Percentiles rank a stretch among this genome's conserved stretches.
Evolutionary conservation across 2,797 vertebrate genomes (phyloP).

Genomic region (Clarias pachynema): DNA sequence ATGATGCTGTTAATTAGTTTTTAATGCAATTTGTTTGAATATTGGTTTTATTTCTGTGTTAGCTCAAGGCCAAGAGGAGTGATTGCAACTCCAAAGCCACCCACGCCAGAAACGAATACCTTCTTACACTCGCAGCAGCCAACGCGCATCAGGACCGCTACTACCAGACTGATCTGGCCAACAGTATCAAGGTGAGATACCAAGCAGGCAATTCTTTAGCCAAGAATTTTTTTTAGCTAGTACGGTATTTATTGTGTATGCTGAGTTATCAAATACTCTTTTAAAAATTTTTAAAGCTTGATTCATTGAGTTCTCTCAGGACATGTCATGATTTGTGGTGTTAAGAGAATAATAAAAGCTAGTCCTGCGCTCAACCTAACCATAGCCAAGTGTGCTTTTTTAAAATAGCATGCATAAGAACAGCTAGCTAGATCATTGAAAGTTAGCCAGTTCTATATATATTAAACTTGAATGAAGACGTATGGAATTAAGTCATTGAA

Average conservation of each 20-base stretch:
- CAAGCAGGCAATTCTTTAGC: neutral
- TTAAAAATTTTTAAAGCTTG: neutral
- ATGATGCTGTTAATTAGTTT: neutral
- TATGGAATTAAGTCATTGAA: neutral
- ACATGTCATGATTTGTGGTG: neutral
- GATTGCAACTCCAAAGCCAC: slow-evolving; percentile 97
- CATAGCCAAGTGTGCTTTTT: neutral
- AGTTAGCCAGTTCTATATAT: neutral
- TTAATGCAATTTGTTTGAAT: neutral
- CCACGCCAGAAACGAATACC: slow-evolving; percentile 96
- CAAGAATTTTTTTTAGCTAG: neutral
- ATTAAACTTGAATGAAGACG: neutral
- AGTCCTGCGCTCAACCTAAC: neutral
- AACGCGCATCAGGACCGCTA: slow-evolving; percentile 97
- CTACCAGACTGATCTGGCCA: slow-evolving; percentile 92
- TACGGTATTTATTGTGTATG: no score
- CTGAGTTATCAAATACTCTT: neutral
- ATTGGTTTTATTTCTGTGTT: slow-evolving; percentile 23
- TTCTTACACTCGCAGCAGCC: slow-evolving; percentile 93
- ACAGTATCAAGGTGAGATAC: slow-evolving; percentile 89
- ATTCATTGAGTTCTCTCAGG: neutral
- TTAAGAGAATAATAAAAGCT: neutral
- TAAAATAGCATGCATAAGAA: neutral
- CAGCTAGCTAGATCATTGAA: neutral
- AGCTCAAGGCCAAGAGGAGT: slow-evolving; percentile 96